phyloP scores from a whole-genome alignment of 2,888 invertebrate species.

The Pheosia tremula region DNA sequence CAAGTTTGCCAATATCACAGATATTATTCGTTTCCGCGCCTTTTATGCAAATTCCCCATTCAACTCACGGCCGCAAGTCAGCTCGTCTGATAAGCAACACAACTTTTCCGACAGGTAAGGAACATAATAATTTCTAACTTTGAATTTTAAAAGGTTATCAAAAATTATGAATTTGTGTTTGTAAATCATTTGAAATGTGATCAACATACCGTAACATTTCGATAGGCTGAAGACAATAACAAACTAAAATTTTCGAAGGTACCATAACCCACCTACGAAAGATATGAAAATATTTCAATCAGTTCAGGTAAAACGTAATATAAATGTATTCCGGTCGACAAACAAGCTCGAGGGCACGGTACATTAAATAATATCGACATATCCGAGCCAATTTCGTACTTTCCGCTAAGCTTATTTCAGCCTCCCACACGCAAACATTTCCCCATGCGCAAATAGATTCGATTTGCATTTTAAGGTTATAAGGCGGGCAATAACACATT shows the following conservation, averaged over 20 bases:
- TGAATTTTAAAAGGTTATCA: not conserved
- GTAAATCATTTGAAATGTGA: too few species aligned
- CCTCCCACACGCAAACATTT: slow-evolving; percentile 71
- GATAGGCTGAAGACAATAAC: too few species aligned
- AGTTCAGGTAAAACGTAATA: slow-evolving; percentile 55
- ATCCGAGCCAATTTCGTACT: slow-evolving; percentile 77
- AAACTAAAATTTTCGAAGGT: not conserved
- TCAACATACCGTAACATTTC: too few species aligned
- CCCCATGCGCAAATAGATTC: slow-evolving; percentile 70
- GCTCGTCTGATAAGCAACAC: slow-evolving; percentile 51
- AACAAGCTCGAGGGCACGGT: slow-evolving; percentile 68
- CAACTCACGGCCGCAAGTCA: slow-evolving; percentile 46
- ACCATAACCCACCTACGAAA: not conserved
- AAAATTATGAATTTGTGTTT: not conserved
- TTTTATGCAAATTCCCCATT: slow-evolving; percentile 58
- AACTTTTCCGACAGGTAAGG: slow-evolving; percentile 40
- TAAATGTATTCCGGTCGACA: slow-evolving; percentile 76
- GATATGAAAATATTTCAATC: not conserved
- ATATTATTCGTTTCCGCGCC: slow-evolving; percentile 64
- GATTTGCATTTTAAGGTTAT: slow-evolving; percentile 73
- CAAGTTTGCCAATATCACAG: slow-evolving; percentile 73
- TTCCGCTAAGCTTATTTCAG: slow-evolving; percentile 76
- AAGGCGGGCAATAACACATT: slow-evolving; percentile 63
- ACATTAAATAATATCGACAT: slow-evolving; percentile 81
- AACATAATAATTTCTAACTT: slow-evolving; percentile 14